Evolutionary conservation across 2,888 invertebrate species (phyloP).

Genomic region (Erynnis tages): DNA sequence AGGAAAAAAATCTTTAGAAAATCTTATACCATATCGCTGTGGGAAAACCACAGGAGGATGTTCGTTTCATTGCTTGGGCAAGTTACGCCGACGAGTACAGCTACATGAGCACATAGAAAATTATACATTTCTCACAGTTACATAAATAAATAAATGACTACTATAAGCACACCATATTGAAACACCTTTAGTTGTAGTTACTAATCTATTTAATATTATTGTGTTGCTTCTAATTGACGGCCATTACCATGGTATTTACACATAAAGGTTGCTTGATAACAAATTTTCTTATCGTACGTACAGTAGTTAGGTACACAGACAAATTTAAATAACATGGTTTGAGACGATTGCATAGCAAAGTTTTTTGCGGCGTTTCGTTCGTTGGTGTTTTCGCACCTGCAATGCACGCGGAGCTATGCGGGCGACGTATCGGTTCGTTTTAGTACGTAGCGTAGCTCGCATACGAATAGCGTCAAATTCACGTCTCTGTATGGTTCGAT

Average conservation of each 20-base stretch:
- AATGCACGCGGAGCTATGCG: slow-evolving; percentile 55
- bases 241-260: neutral
- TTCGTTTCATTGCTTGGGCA: slow-evolving; percentile 3
- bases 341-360: neutral
- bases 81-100: too few species aligned
- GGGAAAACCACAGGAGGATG: slow-evolving; percentile 14
- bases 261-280: neutral
- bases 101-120: too few species aligned
- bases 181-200: too few species aligned
- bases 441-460: too few species aligned
- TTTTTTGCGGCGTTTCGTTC: slow-evolving; percentile 2
- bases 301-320: too few species aligned
- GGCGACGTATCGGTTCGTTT: slow-evolving; percentile 38
- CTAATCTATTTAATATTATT: neutral
- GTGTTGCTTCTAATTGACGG: neutral
- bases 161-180: too few species aligned
- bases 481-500: slow-evolving; percentile 34
- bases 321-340: neutral
- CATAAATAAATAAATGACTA: too few species aligned
- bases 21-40: too few species aligned
- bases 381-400: slow-evolving; percentile 52
- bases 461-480: slow-evolving; percentile 43
- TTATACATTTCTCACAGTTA: too few species aligned
- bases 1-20: too few species aligned
- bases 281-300: too few species aligned